Conservation (phyloP, 2,797 vertebrate genomes). For the Delichon dasypus region DNA sequence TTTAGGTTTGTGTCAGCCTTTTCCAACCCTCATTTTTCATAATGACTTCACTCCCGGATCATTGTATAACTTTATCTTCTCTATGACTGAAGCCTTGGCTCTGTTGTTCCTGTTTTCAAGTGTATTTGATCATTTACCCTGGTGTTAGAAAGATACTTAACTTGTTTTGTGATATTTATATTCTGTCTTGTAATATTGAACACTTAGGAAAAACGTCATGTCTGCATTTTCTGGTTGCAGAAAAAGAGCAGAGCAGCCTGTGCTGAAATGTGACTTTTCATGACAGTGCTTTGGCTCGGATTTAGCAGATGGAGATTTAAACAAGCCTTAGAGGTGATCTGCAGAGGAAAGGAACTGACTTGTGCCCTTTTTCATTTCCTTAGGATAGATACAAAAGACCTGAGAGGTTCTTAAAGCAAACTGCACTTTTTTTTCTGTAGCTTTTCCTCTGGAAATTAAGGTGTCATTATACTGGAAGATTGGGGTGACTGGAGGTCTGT, state of each 20-base stretch:
- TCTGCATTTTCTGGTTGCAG: slow-evolving; percentile 63
- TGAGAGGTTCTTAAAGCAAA: slow-evolving; percentile 34
- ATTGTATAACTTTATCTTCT: slow-evolving; percentile 72
- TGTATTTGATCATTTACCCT: slow-evolving; percentile 73
- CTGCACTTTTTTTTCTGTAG: not conserved
- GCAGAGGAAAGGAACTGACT: slow-evolving; percentile 25
- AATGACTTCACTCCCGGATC: slow-evolving; percentile 67
- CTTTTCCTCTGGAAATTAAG: slow-evolving; percentile 30
- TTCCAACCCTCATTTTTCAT: slow-evolving; percentile 74
- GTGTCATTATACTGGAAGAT: not conserved
- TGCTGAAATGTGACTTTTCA: slow-evolving; percentile 53
- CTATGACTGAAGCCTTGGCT: slow-evolving; percentile 64
- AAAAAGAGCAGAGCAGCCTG: slow-evolving; percentile 30
- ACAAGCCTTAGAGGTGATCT: slow-evolving; percentile 66
- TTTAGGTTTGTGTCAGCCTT: slow-evolving; percentile 75
- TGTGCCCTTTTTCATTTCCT: slow-evolving; percentile 29
- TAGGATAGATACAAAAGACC: slow-evolving; percentile 27
- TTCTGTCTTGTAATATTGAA: slow-evolving; percentile 66
- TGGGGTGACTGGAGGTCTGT: slow-evolving; percentile 10
- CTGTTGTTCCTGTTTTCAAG: slow-evolving; percentile 66
- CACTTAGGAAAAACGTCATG: slow-evolving; percentile 64
- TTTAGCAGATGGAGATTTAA: slow-evolving; percentile 55
- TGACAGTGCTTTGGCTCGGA: slow-evolving; percentile 45
- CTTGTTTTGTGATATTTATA: slow-evolving; percentile 73
- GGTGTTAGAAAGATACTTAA: slow-evolving; percentile 71